Evolutionary conservation across 2,888 invertebrate genomes (phyloP), one percentile per base, ranked within the genome.

Genomic region (Enoplolaimus lenunculus): DNA sequence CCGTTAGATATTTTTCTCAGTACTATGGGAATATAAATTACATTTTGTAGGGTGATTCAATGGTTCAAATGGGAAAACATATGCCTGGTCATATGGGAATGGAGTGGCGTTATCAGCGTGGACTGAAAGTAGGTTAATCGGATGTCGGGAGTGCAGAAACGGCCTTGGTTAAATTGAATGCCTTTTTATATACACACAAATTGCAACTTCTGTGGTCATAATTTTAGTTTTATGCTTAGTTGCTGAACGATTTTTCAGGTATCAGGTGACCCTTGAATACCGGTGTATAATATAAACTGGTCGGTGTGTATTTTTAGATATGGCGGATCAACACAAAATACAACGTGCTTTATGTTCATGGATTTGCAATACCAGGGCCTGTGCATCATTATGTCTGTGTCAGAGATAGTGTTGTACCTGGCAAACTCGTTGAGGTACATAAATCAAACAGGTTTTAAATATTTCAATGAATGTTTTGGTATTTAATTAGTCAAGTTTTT

Each of bases 61-160:
- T 92, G 73, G 89, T 95, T 3, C 90, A 90, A 89, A 92, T 91
- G 30, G 95, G 97, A 60, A 92, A 89, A 7, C 93, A 93, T 84
- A 86, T 97, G 89, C 93, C 95, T 16, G 97, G 97, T 28, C 90
- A 92, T 77, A 94, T 95, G 94, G 97, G 97, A 21, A 89, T 90
- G 80, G 86, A 83, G 30, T 81, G 82, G 77, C 81, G 85, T 69
- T 79, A 81, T 13, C 74, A 82, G 0, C 79, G 77, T 74, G 86
- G 86, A 2, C 75, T 85, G 1, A 83, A 83, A 87, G 87, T 89
- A 79, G 77, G n/a, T n/a, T n/a, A 72, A n/a, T n/a, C n/a, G n/a
- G n/a, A n/a, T n/a, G n/a, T n/a, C n/a, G n/a, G n/a, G n/a, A n/a
- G n/a, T n/a, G n/a, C n/a, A n/a, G n/a, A n/a, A n/a, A n/a, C n/a